Evolutionary conservation across 2,888 invertebrate species (phyloP).

Genomic region (Portevinia maculata): DNA sequence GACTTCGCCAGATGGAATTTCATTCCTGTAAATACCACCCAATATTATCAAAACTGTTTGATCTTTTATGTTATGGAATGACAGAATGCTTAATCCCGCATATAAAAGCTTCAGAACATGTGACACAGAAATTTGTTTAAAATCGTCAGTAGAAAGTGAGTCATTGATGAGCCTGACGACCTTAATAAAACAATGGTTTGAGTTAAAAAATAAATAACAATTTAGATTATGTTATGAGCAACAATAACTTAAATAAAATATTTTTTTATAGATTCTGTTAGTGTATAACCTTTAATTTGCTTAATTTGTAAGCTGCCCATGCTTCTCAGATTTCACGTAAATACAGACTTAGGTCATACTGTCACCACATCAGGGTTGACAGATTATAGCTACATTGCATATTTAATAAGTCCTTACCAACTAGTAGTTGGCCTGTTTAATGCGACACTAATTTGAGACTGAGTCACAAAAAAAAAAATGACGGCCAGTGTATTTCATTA

Average conservation of each 20-base stretch:
- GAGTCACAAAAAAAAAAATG: not conserved
- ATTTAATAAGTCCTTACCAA: not conserved
- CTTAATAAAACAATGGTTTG: no score
- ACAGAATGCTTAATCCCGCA: no score
- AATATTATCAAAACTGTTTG: no score
- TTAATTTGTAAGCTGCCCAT: not conserved
- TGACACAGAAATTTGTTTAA: no score
- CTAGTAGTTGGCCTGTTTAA: not conserved
- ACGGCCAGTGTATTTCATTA: not conserved
- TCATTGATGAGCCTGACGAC: no score
- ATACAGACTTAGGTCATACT: not conserved
- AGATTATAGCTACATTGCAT: not conserved
- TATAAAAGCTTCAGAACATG: no score
- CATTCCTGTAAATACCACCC: no score
- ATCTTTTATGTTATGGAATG: no score
- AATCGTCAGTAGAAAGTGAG: no score
- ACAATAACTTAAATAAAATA: not conserved
- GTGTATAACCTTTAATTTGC: not conserved
- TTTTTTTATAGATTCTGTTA: not conserved
- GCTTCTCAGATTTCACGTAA: not conserved
- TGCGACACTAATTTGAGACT: not conserved
- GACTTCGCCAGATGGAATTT: no score
- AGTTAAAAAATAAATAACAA: no score
- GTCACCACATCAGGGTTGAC: not conserved
- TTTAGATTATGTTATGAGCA: no score